Conservation (phyloP, 2,113 vertebrate species). For the Labeo catla region DNA sequence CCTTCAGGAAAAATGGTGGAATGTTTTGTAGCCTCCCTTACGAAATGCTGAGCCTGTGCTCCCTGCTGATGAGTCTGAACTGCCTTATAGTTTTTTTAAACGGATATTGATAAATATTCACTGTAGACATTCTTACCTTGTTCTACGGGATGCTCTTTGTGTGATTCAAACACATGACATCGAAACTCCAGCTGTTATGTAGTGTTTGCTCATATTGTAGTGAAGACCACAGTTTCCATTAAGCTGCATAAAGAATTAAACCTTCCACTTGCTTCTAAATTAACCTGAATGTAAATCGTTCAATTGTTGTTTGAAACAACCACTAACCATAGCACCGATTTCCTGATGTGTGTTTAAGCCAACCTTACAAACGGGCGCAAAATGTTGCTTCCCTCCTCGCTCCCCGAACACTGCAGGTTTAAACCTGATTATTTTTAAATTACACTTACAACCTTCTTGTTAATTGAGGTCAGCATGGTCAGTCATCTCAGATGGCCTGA, state of each 20-base stretch:
- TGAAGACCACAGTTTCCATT: constrained; percentile 35
- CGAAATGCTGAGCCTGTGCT: constrained; percentile 47
- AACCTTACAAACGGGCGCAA: constrained; percentile 46
- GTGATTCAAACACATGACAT: not conserved
- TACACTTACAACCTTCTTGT: constrained; percentile 68
- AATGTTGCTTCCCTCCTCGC: constrained; percentile 21
- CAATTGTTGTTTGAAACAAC: constrained; percentile 67
- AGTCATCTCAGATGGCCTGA: constrained; percentile 62
- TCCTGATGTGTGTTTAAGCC: constrained; percentile 47
- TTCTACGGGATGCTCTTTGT: not conserved
- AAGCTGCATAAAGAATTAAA: constrained; percentile 15
- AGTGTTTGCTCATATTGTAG: constrained; percentile 42
- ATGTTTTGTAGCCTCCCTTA: constrained; percentile 50
- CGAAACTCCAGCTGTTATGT: constrained; percentile 29
- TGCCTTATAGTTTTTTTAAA: constrained; percentile 55
- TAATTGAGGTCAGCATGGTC: constrained; percentile 70
- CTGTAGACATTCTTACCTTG: constrained; percentile 13
- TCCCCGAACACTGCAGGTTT: constrained; percentile 62
- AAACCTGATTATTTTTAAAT: constrained; percentile 69
- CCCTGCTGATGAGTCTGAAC: constrained; percentile 50
- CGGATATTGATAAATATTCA: constrained; percentile 19
- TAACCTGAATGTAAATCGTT: constrained; percentile 51
- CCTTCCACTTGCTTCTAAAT: not conserved
- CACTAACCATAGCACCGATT: constrained; percentile 66
- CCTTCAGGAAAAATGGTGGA: constrained; percentile 46